Conservation (phyloP, 2,113 vertebrate species). For the Eubucco bourcierii region DNA sequence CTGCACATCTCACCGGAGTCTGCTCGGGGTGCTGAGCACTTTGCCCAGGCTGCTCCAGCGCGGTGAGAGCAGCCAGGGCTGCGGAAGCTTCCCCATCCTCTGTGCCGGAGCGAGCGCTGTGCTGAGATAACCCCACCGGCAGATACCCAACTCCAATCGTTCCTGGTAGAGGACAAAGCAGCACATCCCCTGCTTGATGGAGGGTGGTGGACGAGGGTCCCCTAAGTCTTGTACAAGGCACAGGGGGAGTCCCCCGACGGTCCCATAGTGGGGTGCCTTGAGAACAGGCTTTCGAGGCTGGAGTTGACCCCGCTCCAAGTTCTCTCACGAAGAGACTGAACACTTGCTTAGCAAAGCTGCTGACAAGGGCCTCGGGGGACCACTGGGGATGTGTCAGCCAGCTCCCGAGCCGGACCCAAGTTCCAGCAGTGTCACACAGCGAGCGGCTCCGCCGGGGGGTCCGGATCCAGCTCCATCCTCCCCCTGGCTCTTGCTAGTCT, state of each 20-base stretch:
- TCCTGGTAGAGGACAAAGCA: background rate
- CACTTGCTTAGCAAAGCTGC: slow-evolving; percentile 33
- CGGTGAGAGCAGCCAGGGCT: background rate
- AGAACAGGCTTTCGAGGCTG: background rate
- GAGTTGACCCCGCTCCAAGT: background rate
- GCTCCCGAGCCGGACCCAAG: background rate
- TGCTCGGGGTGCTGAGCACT: background rate
- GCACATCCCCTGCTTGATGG: fast-evolving
- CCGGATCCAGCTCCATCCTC: background rate
- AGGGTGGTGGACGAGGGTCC: background rate
- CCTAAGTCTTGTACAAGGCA: background rate
- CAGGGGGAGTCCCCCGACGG: background rate
- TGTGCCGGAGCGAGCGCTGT: background rate
- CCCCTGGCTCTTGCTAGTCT: background rate
- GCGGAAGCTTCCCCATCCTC: background rate
- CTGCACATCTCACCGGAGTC: background rate
- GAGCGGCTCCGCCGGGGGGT: background rate
- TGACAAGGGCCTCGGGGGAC: background rate
- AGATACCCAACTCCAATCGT: background rate
- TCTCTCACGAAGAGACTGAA: background rate
- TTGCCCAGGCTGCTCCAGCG: background rate
- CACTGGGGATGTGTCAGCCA: slow-evolving; percentile 5
- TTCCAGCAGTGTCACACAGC: slow-evolving; percentile 5
- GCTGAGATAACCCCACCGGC: background rate
- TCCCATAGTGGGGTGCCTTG: fast-evolving